Conservation (phyloP, 2,797 vertebrate genomes). For the Sciurus vulgaris region DNA sequence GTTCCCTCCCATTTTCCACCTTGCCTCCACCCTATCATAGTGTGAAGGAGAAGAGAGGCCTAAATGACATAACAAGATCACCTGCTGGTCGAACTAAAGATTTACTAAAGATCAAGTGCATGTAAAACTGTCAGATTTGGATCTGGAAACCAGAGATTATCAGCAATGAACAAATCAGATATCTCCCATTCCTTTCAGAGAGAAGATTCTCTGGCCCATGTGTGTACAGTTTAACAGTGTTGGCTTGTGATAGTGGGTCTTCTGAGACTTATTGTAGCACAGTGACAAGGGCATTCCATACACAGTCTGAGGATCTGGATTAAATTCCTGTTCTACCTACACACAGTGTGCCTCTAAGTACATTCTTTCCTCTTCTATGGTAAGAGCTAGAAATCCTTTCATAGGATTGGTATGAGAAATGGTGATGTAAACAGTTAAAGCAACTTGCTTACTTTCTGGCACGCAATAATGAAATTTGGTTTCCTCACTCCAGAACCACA, state of each 20-base stretch:
- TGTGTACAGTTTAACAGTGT: not conserved
- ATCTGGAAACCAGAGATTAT: not conserved
- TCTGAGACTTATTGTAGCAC: not conserved
- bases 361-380: not conserved
- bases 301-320: not conserved
- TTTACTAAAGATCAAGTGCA: not conserved
- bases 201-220: not conserved
- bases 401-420: not conserved
- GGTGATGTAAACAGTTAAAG: not conserved
- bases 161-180: not conserved
- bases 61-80: not conserved
- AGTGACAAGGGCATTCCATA: not conserved
- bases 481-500: slow-evolving; percentile 6
- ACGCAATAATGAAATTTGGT: not conserved
- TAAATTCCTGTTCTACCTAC: not conserved
- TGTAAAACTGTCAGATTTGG: not conserved
- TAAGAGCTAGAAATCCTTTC: not conserved
- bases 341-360: not conserved
- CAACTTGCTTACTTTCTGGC: not conserved
- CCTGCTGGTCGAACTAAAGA: not conserved
- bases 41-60: not conserved
- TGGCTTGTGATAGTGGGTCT: not conserved
- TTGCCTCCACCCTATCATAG: not conserved
- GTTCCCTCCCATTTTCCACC: not conserved
- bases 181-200: not conserved